A percentile compares a stretch with the other conserved stretches of the same genome.
These are phyloP conservation scores for Actias luna DNA, from an alignment of 2,888 invertebrate genomes.

Conservation along the genomic window DNA sequence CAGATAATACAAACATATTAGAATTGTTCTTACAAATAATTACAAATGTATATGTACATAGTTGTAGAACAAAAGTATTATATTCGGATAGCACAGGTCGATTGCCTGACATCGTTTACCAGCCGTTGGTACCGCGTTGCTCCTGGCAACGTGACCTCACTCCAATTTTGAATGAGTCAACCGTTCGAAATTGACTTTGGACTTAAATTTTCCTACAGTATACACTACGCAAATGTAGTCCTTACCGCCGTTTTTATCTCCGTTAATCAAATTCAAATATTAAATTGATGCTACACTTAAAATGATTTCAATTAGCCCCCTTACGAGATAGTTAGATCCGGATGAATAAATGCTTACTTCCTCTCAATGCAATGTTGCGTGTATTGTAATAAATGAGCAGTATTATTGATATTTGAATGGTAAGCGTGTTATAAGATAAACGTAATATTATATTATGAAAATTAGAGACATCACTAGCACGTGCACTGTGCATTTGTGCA, in stretches of 20 bases:
- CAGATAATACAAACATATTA: too few relatives aligned
- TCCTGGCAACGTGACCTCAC: constrained; percentile 29
- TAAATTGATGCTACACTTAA: neutral
- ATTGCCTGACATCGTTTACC: constrained; percentile 24
- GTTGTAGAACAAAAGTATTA: neutral
- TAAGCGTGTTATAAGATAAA: constrained; percentile 35
- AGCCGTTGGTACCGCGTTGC: constrained; percentile 36
- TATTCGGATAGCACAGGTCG: constrained; percentile 17
- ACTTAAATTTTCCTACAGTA: neutral
- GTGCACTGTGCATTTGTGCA: constrained; percentile 12
- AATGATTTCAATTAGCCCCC: constrained; percentile 2
- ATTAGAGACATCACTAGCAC: constrained; percentile 36
- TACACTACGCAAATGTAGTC: neutral
- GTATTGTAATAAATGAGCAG: constrained; percentile 24
- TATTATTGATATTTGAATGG: constrained; percentile 34
- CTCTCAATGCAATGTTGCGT: constrained; percentile 37
- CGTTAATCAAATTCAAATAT: neutral
- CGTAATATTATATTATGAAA: constrained; percentile 52
- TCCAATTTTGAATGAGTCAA: constrained; percentile 17
- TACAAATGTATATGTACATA: neutral
- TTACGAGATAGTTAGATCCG: constrained; percentile 24
- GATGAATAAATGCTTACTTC: constrained; percentile 44
- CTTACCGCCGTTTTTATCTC: neutral
- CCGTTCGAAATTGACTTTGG: constrained; percentile 13
- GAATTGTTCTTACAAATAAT: neutral